Evolutionary conservation across 2,113 vertebrate genomes (phyloP).

Genomic region (Syngnathus typhle): DNA sequence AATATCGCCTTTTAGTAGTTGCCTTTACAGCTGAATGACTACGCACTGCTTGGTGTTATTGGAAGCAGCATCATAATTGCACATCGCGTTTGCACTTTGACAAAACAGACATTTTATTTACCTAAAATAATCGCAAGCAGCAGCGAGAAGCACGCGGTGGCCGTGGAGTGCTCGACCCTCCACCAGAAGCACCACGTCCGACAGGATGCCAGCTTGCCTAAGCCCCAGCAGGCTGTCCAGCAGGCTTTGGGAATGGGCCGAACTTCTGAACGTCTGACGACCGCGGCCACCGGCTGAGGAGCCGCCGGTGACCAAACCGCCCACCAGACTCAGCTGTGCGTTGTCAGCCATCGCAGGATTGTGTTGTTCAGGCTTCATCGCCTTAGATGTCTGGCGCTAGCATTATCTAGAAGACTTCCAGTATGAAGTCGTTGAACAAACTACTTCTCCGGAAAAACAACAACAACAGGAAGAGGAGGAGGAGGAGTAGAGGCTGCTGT

Average conservation of each 20-base stretch:
- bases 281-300: constrained; percentile 51
- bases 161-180: constrained; percentile 84
- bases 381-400: background rate
- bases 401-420: background rate
- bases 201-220: constrained; percentile 80
- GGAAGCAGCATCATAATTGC: background rate
- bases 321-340: constrained; percentile 59
- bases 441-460: too few species aligned
- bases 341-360: constrained; percentile 77
- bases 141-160: constrained; percentile 91
- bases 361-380: constrained; percentile 34
- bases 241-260: constrained; percentile 80
- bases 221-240: constrained; percentile 83
- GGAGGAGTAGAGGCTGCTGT: background rate
- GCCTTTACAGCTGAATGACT: background rate
- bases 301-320: constrained; percentile 36
- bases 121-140: constrained; percentile 96
- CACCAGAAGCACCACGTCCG: constrained; percentile 87
- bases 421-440: background rate
- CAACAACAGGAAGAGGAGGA: background rate
- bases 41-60: background rate
- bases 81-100: background rate
- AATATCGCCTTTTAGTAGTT: background rate
- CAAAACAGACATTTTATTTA: constrained; percentile 35
- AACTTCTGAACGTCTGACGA: constrained; percentile 80